Percentiles rank a stretch among this genome's conserved stretches.
Evolutionary conservation across 2,797 vertebrate genomes (phyloP).

Genomic region (Adelosebastes latens): DNA sequence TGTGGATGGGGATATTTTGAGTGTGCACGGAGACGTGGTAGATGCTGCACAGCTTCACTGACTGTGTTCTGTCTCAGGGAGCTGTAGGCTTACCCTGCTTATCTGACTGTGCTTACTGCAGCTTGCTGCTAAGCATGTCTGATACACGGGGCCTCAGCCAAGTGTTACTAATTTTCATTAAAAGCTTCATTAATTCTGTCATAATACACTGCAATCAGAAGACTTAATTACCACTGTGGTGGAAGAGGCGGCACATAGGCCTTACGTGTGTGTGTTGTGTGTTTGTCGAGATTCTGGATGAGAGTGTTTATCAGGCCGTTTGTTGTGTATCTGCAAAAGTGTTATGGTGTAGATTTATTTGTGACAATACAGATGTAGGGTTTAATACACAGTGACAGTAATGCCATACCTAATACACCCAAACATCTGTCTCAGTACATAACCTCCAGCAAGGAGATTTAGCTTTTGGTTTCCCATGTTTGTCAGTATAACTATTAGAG

Average conservation of each 20-base stretch:
- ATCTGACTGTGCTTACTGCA: conserved; percentile 60
- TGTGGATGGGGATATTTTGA: conserved; percentile 36
- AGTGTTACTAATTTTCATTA: conserved; percentile 83
- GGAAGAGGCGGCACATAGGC: conserved; percentile 33
- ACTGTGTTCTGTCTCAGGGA: conserved; percentile 39
- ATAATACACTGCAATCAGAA: conserved; percentile 77
- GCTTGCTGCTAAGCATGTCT: conserved; percentile 63
- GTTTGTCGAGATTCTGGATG: background rate
- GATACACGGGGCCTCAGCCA: conserved; percentile 64
- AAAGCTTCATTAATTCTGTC: conserved; percentile 84
- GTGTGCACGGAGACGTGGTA: conserved; percentile 27
- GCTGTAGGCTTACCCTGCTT: conserved; percentile 58
- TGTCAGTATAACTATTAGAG: background rate
- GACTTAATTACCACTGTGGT: conserved; percentile 72
- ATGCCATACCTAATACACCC: background rate
- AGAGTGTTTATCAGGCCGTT: conserved; percentile 14
- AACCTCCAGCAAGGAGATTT: background rate
- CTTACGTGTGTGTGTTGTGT: background rate
- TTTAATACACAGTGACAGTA: background rate
- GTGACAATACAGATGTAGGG: background rate
- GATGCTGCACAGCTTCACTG: conserved; percentile 17
- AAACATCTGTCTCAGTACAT: background rate
- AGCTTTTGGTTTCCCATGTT: background rate
- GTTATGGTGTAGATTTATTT: conserved; percentile 16
- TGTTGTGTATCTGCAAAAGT: background rate